Base-by-base conservation (phyloP, 2,113 vertebrate species). In the Etheostoma cragini region DNA sequence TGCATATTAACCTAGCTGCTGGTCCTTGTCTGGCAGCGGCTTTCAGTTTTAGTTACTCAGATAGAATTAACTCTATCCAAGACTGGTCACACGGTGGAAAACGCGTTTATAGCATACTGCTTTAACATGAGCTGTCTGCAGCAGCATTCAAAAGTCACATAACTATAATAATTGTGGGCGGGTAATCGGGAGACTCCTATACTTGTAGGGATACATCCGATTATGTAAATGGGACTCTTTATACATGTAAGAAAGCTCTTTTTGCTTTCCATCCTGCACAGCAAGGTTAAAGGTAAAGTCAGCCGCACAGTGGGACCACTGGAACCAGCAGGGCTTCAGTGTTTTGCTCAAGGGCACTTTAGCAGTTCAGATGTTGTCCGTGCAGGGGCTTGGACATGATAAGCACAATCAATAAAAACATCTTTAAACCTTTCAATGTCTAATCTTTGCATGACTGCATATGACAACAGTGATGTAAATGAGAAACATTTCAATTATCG, bases 281-380 rank as follows among this genome's bases (percentile, higher is more conserved):
- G 53, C 53, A 74, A 76, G 68, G 56, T 77, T 38, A 82, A 57
- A 83, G 67, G 71, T 76, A 47, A 80, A 83, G 78, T 84, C 66
- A 67, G 24, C 4, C 0, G 1, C 30, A 38, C 21, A 62, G 35
- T 7, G 5, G 7, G 8, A 47, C 21, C 50, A 35, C 24, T 75
- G 47, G 11, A 14, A 14, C 11, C 0, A 13, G 53, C 26, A 66
- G 35, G 38, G 53, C 21, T 26, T 78, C 53, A 21, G 54, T 22
- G 62, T 26, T 54, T 49, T 67, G 68, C 62, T 38, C 12, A 35
- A 68, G 61, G 53, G 33, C 52, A 72, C 24, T 12, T 57, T 0
- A 14, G 1, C 33, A 65, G 30, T 15, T 62, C 6, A 33, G 8
- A 14, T 65, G 52, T n/a, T n/a, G 19, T 33, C n/a, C 5, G 11